Percentiles rank a stretch among this genome's conserved stretches.
phyloP scores from a whole-genome alignment of 1,140 invertebrate genomes.

The Euura saliciscinereae region DNA sequence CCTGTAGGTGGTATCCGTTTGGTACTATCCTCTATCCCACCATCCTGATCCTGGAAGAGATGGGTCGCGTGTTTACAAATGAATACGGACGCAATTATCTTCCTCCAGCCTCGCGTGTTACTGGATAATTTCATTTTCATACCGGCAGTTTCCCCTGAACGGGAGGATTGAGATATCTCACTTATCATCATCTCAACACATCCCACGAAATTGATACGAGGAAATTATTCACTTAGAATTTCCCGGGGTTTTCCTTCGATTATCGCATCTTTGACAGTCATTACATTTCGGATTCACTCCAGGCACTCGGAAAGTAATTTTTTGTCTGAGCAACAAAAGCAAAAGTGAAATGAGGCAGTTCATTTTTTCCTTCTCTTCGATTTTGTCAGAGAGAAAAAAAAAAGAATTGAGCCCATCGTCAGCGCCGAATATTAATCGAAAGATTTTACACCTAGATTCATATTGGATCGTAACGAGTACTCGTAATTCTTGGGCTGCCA shows the following conservation, averaged over 20 bases:
- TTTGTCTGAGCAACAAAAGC: no score
- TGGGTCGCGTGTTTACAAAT: constrained; percentile 6
- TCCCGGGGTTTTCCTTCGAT: no score
- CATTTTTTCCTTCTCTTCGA: no score
- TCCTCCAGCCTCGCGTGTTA: constrained; percentile 3
- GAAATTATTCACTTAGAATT: no score
- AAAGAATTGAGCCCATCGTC: no score
- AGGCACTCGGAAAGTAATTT: no score
- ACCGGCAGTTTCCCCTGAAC: neutral
- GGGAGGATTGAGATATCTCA: neutral
- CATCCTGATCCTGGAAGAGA: neutral
- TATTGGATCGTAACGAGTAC: neutral
- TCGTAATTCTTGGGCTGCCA: neutral
- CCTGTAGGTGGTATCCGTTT: neutral
- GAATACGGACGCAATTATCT: constrained; percentile 3
- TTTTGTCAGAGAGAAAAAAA: no score
- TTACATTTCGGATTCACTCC: no score
- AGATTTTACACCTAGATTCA: neutral
- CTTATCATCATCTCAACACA: neutral
- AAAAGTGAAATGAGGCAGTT: no score
- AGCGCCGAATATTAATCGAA: neutral
- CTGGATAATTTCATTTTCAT: constrained; percentile 2
- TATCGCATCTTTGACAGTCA: no score
- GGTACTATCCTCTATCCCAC: no score
- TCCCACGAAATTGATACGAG: neutral